Evolutionary conservation across 2,797 vertebrate genomes (phyloP).

Genomic region (Scleropages formosus): DNA sequence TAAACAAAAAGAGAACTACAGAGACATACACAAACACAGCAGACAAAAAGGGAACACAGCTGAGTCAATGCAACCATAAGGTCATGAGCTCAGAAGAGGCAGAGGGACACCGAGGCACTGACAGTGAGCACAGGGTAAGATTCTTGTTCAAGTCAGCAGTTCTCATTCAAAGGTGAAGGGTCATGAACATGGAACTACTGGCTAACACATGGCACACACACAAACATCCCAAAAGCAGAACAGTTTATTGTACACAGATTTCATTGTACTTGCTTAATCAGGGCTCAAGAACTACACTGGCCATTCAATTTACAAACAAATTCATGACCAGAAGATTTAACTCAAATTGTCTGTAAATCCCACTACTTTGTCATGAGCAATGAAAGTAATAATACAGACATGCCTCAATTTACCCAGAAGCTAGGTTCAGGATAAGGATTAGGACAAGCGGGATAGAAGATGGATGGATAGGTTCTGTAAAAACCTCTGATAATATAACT

Average conservation of each 20-base stretch:
- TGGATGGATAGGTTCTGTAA: too few relatives aligned
- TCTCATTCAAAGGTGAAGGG: background rate
- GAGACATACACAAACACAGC: background rate
- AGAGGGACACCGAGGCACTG: background rate
- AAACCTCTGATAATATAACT: too few relatives aligned
- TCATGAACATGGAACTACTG: background rate
- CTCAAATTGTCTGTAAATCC: too few relatives aligned
- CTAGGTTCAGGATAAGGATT: too few relatives aligned
- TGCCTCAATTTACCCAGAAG: too few relatives aligned
- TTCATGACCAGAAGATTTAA: too few relatives aligned
- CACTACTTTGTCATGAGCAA: too few relatives aligned
- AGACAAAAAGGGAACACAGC: background rate
- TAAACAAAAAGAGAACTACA: background rate
- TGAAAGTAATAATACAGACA: too few relatives aligned
- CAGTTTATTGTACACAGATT: background rate
- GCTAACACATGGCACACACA: background rate
- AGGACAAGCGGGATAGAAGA: too few relatives aligned
- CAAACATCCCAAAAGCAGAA: background rate
- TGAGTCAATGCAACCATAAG: slow-evolving; percentile 6
- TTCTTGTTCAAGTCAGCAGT: slow-evolving; percentile 5
- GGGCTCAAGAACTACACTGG: background rate
- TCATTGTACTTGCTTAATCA: background rate
- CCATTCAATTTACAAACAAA: background rate
- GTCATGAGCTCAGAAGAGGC: background rate
- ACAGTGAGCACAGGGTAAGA: background rate